phyloP scores from a whole-genome alignment of 2,888 invertebrate species.

The Microctonus hyperodae region DNA sequence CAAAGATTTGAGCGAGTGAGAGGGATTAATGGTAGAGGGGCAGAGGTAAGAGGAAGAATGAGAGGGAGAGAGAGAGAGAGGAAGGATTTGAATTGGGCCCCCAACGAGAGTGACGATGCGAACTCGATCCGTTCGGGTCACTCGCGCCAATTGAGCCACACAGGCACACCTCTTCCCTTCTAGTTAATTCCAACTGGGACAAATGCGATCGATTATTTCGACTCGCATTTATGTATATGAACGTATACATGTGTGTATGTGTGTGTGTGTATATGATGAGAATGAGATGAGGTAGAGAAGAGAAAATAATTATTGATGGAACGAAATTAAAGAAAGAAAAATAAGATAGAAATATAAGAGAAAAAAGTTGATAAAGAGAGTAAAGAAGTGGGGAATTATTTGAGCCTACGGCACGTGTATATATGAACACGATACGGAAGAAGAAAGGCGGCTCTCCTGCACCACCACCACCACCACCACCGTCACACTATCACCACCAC shows the following conservation, averaged over 20 bases:
- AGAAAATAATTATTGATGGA: background rate
- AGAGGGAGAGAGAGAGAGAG: conserved; percentile 26
- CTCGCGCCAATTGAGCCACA: conserved; percentile 2
- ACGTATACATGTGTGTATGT: too few relatives aligned
- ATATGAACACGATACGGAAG: conserved; percentile 18
- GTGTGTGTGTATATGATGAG: too few relatives aligned
- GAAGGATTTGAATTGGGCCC: conserved; percentile 38
- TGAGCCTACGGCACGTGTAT: conserved; percentile 25
- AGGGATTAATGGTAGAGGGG: conserved; percentile 32
- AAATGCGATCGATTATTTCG: conserved; percentile 18
- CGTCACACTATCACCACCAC: background rate
- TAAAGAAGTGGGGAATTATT: conserved; percentile 27
- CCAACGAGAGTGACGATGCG: conserved; percentile 32
- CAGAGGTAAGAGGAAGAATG: background rate
- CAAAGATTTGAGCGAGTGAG: conserved; percentile 54
- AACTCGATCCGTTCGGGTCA: conserved; percentile 22
- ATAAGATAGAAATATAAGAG: background rate
- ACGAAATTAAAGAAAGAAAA: background rate
- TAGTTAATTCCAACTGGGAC: conserved; percentile 14
- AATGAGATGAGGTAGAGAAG: background rate
- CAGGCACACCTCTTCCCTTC: conserved; percentile 22
- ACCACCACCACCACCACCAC: background rate
- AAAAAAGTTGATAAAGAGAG: background rate
- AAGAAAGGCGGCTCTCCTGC: conserved; percentile 7
- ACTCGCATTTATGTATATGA: background rate